phyloP scores from a whole-genome alignment of 2,113 vertebrate genomes.

The Prunella himalayana region DNA sequence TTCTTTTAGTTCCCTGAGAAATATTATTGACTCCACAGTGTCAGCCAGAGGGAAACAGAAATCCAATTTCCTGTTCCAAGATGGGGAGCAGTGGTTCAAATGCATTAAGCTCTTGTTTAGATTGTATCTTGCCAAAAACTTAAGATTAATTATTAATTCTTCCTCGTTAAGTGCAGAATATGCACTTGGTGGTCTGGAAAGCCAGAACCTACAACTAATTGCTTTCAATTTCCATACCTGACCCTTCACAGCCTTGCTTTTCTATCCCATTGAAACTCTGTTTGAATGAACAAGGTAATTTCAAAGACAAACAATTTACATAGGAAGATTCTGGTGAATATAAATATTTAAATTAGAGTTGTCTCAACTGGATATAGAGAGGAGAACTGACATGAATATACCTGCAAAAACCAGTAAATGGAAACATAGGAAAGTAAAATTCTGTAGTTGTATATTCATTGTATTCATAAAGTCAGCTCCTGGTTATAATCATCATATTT shows the following conservation, averaged over 20 bases:
- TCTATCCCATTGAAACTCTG: not conserved
- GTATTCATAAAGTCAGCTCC: not conserved
- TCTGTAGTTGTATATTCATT: not conserved
- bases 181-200: not conserved
- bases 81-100: constrained; percentile 18
- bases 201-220: not conserved
- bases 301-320: not conserved
- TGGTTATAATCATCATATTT: not conserved
- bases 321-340: not conserved
- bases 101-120: constrained; percentile 21
- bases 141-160: constrained; percentile 31
- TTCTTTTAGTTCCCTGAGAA: not conserved
- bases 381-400: not conserved
- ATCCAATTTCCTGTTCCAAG: constrained; percentile 38
- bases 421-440: not conserved
- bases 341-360: not conserved
- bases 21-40: not conserved
- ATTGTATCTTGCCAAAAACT: not conserved
- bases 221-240: not conserved
- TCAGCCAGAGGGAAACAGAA: not conserved
- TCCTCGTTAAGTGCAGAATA: not conserved
- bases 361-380: not conserved
- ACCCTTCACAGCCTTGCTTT: not conserved
- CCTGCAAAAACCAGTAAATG: not conserved
- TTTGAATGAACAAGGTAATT: not conserved